Conservation (phyloP, 2,888 invertebrate genomes). For the Phanerotoma sp. region DNA sequence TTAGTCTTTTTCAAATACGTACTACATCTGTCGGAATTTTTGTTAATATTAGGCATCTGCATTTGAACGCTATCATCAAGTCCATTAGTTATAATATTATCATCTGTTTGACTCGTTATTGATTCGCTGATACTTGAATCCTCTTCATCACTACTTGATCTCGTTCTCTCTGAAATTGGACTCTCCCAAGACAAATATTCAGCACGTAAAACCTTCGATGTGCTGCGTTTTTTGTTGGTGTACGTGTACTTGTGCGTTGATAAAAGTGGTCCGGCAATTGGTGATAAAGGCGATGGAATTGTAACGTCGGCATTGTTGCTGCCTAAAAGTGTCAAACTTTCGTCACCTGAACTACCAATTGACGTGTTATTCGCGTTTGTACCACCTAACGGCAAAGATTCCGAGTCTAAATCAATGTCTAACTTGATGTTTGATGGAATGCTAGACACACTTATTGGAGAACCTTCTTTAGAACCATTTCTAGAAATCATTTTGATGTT, state of each 20-base stretch:
- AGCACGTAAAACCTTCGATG: constrained; percentile 42
- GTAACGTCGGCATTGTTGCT: constrained; percentile 48
- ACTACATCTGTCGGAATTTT: constrained; percentile 40
- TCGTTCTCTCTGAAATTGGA: constrained; percentile 50
- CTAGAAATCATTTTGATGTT: constrained; percentile 41
- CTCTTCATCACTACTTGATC: constrained; percentile 50
- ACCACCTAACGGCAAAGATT: constrained; percentile 43
- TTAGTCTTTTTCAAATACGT: constrained; percentile 42
- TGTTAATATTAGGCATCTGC: constrained; percentile 34
- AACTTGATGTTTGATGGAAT: constrained; percentile 49
- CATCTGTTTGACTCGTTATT: constrained; percentile 47
- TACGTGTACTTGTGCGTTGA: constrained; percentile 54
- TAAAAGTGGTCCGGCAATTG: constrained; percentile 50
- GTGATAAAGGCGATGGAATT: constrained; percentile 51
- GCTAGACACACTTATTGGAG: constrained; percentile 47
- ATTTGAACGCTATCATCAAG: constrained; percentile 44
- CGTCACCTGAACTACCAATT: constrained; percentile 51
- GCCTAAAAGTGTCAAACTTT: constrained; percentile 47
- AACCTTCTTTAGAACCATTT: constrained; percentile 50
- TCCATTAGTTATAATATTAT: constrained; percentile 45
- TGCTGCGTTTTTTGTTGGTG: constrained; percentile 49
- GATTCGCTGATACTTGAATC: constrained; percentile 49
- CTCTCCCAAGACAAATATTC: constrained; percentile 52
- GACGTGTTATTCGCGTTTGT: constrained; percentile 48
- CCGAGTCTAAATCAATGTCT: constrained; percentile 50